Conservation (phyloP, 1,140 invertebrate species). For the Neodiprion virginianus region DNA sequence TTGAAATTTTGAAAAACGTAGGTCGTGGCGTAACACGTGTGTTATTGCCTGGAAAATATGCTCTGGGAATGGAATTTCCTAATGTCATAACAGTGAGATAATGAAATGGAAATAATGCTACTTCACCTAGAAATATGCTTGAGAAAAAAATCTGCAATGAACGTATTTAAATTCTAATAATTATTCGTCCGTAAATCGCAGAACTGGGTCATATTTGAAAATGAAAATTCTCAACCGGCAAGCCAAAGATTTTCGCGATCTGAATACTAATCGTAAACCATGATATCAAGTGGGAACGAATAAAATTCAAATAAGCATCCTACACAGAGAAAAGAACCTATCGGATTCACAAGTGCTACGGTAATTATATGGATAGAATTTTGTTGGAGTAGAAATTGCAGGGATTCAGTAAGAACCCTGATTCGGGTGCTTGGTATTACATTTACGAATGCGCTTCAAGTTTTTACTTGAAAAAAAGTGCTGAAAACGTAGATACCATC, state of each 20-base stretch:
- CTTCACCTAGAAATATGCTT: background rate
- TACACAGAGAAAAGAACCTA: background rate
- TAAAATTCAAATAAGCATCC: background rate
- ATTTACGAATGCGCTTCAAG: no score
- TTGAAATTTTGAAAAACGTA: no score
- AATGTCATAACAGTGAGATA: background rate
- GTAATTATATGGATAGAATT: no score
- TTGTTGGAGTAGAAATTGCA: no score
- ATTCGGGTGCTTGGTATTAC: no score
- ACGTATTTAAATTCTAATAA: background rate
- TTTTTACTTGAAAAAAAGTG: no score
- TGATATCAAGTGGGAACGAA: background rate
- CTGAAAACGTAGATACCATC: no score
- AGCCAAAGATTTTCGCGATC: background rate
- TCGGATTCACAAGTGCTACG: no score
- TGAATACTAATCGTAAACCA: background rate
- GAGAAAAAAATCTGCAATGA: background rate
- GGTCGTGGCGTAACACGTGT: no score
- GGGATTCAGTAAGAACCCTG: no score
- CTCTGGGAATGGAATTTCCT: no score
- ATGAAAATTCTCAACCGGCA: constrained; percentile 4
- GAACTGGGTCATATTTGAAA: background rate
- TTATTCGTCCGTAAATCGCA: background rate
- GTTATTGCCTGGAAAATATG: no score
- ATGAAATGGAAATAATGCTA: background rate